These are phyloP conservation scores for Chloromyia formosa DNA, from an alignment of 2,888 invertebrate species.

Conservation along the genomic window DNA sequence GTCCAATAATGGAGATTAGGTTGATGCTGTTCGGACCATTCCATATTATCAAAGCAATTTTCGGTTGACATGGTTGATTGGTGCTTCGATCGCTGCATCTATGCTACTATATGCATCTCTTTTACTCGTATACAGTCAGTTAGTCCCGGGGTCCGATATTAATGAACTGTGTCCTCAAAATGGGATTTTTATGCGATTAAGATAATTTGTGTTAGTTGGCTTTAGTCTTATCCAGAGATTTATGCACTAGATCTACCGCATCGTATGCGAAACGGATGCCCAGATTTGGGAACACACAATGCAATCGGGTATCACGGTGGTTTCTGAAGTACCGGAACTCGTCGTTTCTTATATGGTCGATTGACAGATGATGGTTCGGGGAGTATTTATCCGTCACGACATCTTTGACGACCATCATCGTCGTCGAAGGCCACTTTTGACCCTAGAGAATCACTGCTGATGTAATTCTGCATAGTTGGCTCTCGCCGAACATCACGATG, in stretches of 20 bases:
- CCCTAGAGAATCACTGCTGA: neutral
- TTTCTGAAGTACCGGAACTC: conserved; percentile 45
- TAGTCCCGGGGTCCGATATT: neutral
- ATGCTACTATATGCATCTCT: too few species aligned
- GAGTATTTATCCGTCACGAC: conserved; percentile 23
- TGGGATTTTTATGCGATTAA: conserved; percentile 44
- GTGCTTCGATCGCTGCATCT: neutral
- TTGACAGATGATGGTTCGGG: conserved; percentile 30
- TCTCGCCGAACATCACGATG: too few species aligned
- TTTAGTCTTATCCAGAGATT: conserved; percentile 42
- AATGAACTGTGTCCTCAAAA: conserved; percentile 43
- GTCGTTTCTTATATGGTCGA: conserved; percentile 32
- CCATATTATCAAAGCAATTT: neutral
- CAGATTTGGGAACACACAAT: neutral
- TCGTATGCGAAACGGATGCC: conserved; percentile 30
- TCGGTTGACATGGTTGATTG: neutral
- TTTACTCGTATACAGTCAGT: too few species aligned
- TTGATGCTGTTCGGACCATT: too few species aligned
- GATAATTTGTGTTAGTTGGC: conserved; percentile 41
- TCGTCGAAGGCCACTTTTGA: neutral
- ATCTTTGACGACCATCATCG: neutral
- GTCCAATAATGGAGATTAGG: too few species aligned
- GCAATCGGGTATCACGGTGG: neutral
- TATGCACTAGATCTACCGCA: conserved; percentile 47
- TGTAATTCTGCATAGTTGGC: too few species aligned